Conservation (phyloP, 1,140 invertebrate genomes). For the Drosophila truncata region DNA sequence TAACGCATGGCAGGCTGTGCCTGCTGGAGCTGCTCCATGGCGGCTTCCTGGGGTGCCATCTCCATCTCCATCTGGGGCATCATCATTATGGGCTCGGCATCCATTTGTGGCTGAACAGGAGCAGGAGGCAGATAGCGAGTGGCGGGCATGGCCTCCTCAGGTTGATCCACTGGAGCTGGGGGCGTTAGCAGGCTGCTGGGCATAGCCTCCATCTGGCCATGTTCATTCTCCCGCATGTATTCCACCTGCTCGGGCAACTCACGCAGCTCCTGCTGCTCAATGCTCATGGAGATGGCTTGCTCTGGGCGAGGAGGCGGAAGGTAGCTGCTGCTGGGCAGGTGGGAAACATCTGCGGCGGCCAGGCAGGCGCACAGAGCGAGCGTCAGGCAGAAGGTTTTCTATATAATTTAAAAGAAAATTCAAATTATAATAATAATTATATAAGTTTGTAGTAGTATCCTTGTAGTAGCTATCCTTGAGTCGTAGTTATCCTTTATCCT, state of each 20-base stretch:
- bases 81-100: slow-evolving; percentile 54
- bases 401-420: neutral
- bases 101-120: slow-evolving; percentile 8
- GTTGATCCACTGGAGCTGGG: slow-evolving; percentile 39
- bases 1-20: slow-evolving; percentile 53
- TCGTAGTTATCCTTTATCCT: neutral
- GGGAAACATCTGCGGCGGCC: slow-evolving; percentile 76
- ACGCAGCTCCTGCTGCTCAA: slow-evolving; percentile 74
- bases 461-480: neutral
- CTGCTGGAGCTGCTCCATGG: slow-evolving; percentile 32
- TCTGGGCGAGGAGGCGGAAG: slow-evolving; percentile 67
- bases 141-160: slow-evolving; percentile 43
- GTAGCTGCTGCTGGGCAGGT: slow-evolving; percentile 62
- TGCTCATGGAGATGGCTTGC: slow-evolving; percentile 66
- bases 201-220: slow-evolving; percentile 57
- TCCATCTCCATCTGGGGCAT: slow-evolving; percentile 44
- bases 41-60: slow-evolving; percentile 26
- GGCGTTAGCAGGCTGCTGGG: slow-evolving; percentile 67
- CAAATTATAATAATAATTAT: no score
- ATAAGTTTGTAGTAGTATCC: no score
- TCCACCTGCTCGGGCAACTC: slow-evolving; percentile 79
- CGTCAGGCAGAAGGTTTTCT: slow-evolving; percentile 58
- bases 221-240: slow-evolving; percentile 57
- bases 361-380: slow-evolving; percentile 62
- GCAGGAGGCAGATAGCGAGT: slow-evolving; percentile 59